These are phyloP conservation scores for Centropristis striata DNA, from an alignment of 2,113 vertebrate species.

Conservation along the genomic window DNA sequence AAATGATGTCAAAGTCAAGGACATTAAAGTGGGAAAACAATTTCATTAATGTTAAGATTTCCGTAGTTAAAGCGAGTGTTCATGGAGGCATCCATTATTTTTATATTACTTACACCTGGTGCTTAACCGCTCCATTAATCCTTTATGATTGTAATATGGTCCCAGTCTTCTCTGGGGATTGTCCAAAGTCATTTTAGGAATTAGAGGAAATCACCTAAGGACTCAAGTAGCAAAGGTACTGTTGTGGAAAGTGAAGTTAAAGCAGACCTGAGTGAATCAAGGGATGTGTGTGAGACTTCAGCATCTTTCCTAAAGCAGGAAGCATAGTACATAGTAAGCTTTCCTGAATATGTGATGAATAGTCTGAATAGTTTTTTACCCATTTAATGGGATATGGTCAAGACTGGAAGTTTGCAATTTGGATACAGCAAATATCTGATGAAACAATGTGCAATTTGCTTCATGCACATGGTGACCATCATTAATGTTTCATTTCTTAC, in stretches of 20 bases:
- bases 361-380: neutral
- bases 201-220: neutral
- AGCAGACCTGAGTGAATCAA: neutral
- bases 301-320: neutral
- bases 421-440: neutral
- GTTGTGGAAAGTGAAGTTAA: neutral
- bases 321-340: neutral
- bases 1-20: neutral
- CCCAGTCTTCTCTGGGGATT: constrained; percentile 5
- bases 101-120: neutral
- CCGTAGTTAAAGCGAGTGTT: neutral
- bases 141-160: constrained; percentile 3
- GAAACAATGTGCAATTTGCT: neutral
- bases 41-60: neutral
- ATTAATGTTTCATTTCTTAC: neutral
- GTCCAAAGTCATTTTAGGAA: constrained; percentile 7
- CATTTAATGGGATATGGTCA: neutral
- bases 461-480: neutral
- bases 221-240: neutral
- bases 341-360: neutral
- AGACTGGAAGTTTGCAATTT: neutral
- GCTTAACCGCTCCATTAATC: neutral
- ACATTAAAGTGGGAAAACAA: neutral
- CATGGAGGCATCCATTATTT: neutral
- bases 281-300: neutral